phyloP scores from a whole-genome alignment of 2,888 invertebrate species.

The Celastrina argiolus region DNA sequence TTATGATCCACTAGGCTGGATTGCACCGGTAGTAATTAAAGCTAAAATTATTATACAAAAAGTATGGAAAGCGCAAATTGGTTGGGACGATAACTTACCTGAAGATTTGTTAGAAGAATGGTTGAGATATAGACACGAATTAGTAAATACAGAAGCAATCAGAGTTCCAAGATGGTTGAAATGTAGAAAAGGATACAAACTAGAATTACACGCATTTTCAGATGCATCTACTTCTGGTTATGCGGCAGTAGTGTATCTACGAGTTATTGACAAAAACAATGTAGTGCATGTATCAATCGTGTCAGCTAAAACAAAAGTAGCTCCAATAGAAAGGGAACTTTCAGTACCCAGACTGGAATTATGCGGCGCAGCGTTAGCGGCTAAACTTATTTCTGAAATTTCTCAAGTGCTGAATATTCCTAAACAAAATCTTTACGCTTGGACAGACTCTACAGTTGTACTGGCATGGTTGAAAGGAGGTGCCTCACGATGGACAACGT shows the following conservation, averaged over 20 bases:
- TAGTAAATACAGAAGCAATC: constrained; percentile 23
- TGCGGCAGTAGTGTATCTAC: constrained; percentile 33
- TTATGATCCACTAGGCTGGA: constrained; percentile 39
- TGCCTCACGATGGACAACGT: constrained; percentile 26
- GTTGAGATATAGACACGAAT: constrained; percentile 25
- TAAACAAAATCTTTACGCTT: constrained; percentile 24
- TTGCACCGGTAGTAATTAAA: constrained; percentile 32
- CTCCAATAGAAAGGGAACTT: constrained; percentile 24
- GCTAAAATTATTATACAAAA: constrained; percentile 35
- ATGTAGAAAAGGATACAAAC: not conserved
- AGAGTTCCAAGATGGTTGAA: constrained; percentile 32
- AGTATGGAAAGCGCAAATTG: constrained; percentile 31
- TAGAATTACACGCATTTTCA: constrained; percentile 33
- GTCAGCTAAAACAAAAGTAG: constrained; percentile 25
- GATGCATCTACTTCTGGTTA: constrained; percentile 34
- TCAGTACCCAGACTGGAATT: constrained; percentile 22
- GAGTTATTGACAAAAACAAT: constrained; percentile 1
- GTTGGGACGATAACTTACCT: constrained; percentile 32
- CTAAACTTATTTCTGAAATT: constrained; percentile 22
- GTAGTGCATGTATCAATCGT: constrained; percentile 26
- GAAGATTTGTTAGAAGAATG: constrained; percentile 27
- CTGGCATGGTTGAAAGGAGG: constrained; percentile 25
- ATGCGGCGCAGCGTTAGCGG: constrained; percentile 10
- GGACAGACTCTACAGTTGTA: constrained; percentile 27
- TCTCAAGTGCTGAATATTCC: constrained; percentile 14